Evolutionary conservation across 2,797 vertebrate species (phyloP).

Genomic region (Rhinoraja longicauda): DNA sequence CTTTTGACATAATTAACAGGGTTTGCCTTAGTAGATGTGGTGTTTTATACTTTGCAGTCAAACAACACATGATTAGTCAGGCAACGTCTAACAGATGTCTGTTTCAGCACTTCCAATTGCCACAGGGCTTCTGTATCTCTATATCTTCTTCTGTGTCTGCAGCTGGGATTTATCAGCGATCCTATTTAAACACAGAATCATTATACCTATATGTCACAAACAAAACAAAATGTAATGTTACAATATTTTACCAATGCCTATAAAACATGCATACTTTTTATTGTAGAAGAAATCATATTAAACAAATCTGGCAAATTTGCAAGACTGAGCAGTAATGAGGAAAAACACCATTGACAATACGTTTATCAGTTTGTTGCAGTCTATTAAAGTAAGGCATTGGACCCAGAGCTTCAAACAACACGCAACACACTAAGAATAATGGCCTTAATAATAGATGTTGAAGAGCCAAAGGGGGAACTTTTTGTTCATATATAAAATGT

Average conservation of each 20-base stretch:
- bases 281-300: no score
- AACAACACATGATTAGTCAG: neutral
- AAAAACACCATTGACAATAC: neutral
- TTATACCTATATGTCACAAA: no score
- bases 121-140: neutral
- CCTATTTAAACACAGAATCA: no score
- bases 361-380: neutral
- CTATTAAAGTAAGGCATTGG: neutral
- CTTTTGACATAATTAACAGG: neutral
- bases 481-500: neutral
- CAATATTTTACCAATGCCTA: no score
- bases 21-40: neutral
- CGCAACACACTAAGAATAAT: neutral
- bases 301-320: no score
- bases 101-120: neutral
- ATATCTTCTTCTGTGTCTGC: no score
- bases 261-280: no score
- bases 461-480: neutral
- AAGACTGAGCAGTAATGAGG: neutral
- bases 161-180: no score
- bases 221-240: no score
- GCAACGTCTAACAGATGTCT: neutral
- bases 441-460: neutral
- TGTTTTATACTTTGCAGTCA: neutral
- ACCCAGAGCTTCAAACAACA: neutral